Evolutionary conservation across 2,113 vertebrate species (phyloP).

Genomic region (Psammodynastes pulverulentus): DNA sequence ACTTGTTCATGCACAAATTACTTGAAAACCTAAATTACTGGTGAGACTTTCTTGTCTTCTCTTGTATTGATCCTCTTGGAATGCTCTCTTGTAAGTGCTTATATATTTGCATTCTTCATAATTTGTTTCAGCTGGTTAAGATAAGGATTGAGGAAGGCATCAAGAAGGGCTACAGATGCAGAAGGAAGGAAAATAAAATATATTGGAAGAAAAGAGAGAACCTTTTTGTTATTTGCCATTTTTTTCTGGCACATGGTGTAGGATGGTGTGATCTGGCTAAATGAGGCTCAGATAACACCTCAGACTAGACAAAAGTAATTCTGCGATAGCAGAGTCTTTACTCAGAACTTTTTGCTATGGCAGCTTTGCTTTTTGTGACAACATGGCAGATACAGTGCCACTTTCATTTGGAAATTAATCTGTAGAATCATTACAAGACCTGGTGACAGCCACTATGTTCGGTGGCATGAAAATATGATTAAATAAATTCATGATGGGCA

Average conservation of each 20-base stretch:
- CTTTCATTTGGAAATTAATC: background rate
- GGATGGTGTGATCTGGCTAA: background rate
- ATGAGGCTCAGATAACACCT: background rate
- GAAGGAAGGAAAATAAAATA: background rate
- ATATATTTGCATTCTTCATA: background rate
- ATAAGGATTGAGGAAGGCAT: background rate
- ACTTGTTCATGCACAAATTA: background rate
- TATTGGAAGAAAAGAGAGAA: background rate
- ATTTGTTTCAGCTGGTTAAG: background rate
- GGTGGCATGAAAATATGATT: background rate
- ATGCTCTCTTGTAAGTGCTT: background rate
- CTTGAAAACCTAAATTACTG: background rate
- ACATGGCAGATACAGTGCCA: background rate
- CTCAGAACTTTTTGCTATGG: background rate
- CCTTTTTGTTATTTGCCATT: background rate
- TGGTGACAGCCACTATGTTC: background rate
- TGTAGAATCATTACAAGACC: background rate
- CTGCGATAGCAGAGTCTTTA: background rate
- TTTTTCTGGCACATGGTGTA: background rate
- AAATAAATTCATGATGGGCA: background rate
- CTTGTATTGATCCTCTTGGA: background rate
- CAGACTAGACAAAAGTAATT: background rate
- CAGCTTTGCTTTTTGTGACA: background rate
- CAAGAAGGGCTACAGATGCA: background rate
- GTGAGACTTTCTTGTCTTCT: background rate